Evolutionary conservation across 2,888 invertebrate species (phyloP).

Genomic region (Stegophylla sp.): DNA sequence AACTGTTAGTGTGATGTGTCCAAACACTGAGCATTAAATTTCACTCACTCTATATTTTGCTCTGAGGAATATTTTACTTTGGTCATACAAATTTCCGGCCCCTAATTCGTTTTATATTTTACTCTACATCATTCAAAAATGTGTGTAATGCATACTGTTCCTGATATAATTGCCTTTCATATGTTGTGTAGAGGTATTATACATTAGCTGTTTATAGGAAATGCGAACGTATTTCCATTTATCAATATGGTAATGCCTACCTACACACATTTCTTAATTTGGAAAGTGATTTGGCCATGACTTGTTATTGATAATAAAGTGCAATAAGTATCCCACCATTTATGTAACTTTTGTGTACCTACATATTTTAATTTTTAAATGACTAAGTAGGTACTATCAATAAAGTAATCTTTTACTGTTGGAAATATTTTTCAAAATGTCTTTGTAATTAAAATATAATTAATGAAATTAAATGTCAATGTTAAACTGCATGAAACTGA

Average conservation of each 20-base stretch:
- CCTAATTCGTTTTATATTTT: too few relatives aligned
- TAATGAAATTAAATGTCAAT: constrained; percentile 13
- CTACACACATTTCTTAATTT: constrained; percentile 34
- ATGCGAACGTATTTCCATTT: background rate
- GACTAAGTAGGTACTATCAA: background rate
- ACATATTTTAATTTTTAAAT: too few relatives aligned
- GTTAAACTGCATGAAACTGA: background rate
- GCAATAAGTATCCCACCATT: background rate
- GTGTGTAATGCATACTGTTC: background rate
- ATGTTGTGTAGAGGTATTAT: background rate
- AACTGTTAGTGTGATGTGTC: too few relatives aligned
- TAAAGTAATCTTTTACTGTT: background rate
- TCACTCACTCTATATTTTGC: too few relatives aligned
- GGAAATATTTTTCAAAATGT: background rate
- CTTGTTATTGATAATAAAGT: constrained; percentile 19
- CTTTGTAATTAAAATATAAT: constrained; percentile 39
- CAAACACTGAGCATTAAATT: too few relatives aligned
- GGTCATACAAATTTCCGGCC: too few relatives aligned
- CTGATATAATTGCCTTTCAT: background rate
- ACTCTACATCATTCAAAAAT: too few relatives aligned
- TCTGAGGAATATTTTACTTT: too few relatives aligned
- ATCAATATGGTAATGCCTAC: background rate
- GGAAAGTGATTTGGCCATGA: constrained; percentile 52
- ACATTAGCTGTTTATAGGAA: background rate
- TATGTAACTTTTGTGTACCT: background rate